Percentiles rank a stretch among this genome's conserved stretches.
phyloP scores from a whole-genome alignment of 2,888 invertebrate species.

The Andrena trimmerana region DNA sequence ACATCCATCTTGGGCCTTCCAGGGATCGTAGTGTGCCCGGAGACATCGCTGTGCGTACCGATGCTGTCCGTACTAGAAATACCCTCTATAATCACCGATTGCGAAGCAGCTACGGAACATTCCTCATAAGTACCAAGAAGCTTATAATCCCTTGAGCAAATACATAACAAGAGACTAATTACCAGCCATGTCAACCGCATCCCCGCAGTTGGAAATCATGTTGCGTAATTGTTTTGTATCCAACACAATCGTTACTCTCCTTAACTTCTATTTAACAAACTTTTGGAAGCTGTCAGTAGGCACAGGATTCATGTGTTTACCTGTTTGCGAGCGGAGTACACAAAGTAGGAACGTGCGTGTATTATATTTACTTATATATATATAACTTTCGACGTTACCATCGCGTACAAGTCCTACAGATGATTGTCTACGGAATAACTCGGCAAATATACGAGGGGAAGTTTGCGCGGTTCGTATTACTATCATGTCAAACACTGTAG shows the following conservation, averaged over 20 bases:
- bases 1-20: constrained; percentile 93
- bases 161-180: constrained; percentile 42
- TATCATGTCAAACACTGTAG: not conserved
- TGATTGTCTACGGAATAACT: not conserved
- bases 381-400: constrained; percentile 4
- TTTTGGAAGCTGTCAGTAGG: constrained; percentile 18
- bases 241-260: constrained; percentile 1
- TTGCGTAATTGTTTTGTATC: constrained; percentile 47
- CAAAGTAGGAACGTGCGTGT: not conserved
- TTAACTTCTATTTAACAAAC: constrained; percentile 18
- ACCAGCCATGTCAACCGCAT: constrained; percentile 78
- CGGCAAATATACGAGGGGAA: not conserved
- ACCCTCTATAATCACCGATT: constrained; percentile 73
- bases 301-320: constrained; percentile 21
- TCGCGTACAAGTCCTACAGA: not conserved
- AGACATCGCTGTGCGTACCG: constrained; percentile 88
- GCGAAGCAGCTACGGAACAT: constrained; percentile 49
- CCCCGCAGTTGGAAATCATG: constrained; percentile 82
- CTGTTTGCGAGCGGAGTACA: constrained; percentile 15
- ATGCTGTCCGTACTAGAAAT: constrained; percentile 87
- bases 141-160: not conserved
- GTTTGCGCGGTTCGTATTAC: not conserved
- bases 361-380: not conserved
- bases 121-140: constrained; percentile 3
- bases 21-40: constrained; percentile 86